Evolutionary conservation across 2,888 invertebrate genomes (phyloP), one percentile per base, ranked within the genome.

Genomic region (Helobdella robusta): DNA sequence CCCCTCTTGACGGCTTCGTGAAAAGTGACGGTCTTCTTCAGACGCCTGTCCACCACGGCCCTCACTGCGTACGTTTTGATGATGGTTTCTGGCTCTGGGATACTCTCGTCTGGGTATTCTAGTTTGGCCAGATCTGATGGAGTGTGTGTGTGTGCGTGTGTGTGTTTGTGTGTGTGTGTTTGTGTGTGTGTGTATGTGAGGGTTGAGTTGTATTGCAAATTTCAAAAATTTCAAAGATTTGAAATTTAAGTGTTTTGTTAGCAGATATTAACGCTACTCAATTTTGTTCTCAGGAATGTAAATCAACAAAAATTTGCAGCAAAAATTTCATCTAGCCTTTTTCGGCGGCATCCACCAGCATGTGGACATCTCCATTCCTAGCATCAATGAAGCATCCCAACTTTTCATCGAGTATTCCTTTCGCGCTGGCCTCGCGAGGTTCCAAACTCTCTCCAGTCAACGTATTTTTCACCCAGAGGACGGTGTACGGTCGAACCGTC

Each of bases 331-430:
- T 50, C 28, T 66, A 44, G 25, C 87, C 87, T 65, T 85, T 82
- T 75, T 86, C 86, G 30, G 93, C 85, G 0, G 93, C 91, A 75
- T 91, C 87, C 52, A 94, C 82, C 23, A 87, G 87, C 58, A 91
- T 81, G 75, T 86, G 86, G 69, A 87, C 85, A 20, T 59, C 30
- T 0, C 90, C 91, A 25, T 86, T 76, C 74, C 85, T 85, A 30
- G 91, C 89, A 81, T 93, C 89, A 5, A 72, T 69, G 67, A 76
- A 77, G 4, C 75, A 65, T 6, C 78, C 77, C 60, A 73, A 73
- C n/a, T 72, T 90, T 5, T 92, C 89, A 75, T 92, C 92, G 78
- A 86, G 86, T 59, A 94, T 84, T 77, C 92, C 91, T 74, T 87
- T 85, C 77, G 91, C 89, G 73, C 94, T 92, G 34, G 92, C 92